phyloP scores from a whole-genome alignment of 1,140 invertebrate species.

The Asobara japonica region DNA sequence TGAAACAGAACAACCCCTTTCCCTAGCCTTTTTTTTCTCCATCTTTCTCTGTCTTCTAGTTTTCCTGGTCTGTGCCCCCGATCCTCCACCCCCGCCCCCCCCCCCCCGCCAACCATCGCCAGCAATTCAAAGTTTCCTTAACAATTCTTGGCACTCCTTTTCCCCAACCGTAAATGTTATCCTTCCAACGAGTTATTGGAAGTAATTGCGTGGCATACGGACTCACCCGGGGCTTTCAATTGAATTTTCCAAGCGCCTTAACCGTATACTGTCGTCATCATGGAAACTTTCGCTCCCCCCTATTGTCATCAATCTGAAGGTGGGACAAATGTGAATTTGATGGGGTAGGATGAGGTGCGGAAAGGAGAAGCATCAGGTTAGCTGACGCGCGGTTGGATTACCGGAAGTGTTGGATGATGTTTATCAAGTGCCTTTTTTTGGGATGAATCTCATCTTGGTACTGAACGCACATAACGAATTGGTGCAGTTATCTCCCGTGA shows the following conservation, averaged over 20 bases:
- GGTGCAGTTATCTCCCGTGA: no score
- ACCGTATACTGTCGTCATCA: constrained; percentile 8
- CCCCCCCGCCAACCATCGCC: constrained; percentile 29
- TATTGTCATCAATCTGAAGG: constrained; percentile 10
- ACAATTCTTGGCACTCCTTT: constrained; percentile 41
- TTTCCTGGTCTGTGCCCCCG: no score
- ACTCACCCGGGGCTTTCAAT: constrained; percentile 19
- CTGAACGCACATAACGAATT: no score
- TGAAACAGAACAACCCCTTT: background rate
- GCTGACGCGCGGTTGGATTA: no score
- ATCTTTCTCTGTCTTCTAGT: constrained; percentile 16
- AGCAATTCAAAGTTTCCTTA: constrained; percentile 41
- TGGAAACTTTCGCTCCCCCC: constrained; percentile 4
- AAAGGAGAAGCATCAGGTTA: no score
- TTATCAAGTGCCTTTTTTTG: no score
- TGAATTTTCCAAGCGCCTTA: constrained; percentile 29
- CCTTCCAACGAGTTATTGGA: constrained; percentile 33
- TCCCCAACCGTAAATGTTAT: constrained; percentile 31
- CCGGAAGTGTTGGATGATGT: no score
- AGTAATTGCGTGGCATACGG: constrained; percentile 32
- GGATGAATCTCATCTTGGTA: no score
- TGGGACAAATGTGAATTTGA: background rate
- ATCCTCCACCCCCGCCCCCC: constrained; percentile 24
- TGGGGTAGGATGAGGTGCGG: background rate
- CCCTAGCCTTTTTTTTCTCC: background rate